phyloP scores from a whole-genome alignment of 37 sponge, comb jelly and placozoan genomes.

The Cliona cf. orientalis region DNA sequence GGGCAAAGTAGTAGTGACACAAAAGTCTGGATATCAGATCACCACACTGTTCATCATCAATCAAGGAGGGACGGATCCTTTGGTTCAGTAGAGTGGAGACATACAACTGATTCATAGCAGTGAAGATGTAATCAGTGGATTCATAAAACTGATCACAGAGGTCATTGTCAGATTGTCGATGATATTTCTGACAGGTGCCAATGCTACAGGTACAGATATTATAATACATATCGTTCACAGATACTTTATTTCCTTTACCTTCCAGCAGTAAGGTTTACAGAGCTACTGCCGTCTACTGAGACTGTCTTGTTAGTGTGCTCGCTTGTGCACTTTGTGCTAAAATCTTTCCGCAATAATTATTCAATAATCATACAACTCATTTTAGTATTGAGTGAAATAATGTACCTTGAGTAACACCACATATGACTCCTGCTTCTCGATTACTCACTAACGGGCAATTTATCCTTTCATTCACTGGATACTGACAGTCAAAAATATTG shows the following conservation, averaged over 20 bases:
- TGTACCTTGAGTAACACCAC: too few species aligned
- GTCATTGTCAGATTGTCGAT: not conserved
- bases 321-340: too few species aligned
- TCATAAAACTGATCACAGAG: not conserved
- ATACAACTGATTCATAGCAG: not conserved
- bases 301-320: too few species aligned
- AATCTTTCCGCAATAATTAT: too few species aligned
- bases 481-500: not conserved
- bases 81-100: not conserved
- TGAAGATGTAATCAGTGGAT: slow-evolving; percentile 1
- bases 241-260: too few species aligned
- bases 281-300: too few species aligned
- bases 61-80: not conserved
- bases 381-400: too few species aligned
- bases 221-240: too few species aligned
- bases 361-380: too few species aligned
- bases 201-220: too few species aligned
- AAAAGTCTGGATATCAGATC: not conserved
- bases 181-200: slow-evolving; percentile 8
- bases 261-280: too few species aligned
- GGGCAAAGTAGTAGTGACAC: slow-evolving; percentile 17
- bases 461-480: not conserved
- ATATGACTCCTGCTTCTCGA: too few species aligned
- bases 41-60: not conserved
- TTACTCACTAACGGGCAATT: not conserved